phyloP scores from a whole-genome alignment of 2,888 invertebrate species.

The Muscina levida region DNA sequence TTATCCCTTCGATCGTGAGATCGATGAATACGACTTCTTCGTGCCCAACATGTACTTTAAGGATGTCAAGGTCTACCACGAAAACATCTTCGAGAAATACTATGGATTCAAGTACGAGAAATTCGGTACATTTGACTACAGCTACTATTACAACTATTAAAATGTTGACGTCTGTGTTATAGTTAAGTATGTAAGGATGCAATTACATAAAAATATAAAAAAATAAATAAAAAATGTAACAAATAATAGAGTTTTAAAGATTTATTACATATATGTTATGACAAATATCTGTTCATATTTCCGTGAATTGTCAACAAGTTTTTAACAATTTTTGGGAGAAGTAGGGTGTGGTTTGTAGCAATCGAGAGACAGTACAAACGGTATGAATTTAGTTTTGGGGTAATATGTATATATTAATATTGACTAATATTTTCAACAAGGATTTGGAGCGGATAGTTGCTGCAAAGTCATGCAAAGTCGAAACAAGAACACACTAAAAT shows the following conservation, averaged over 20 bases:
- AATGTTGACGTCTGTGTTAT: not conserved
- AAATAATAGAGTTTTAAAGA: not conserved
- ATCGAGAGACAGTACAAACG: too few species aligned
- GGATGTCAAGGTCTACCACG: constrained; percentile 80
- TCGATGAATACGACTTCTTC: constrained; percentile 81
- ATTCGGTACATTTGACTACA: constrained; percentile 56
- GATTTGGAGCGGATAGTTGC: too few species aligned
- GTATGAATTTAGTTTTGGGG: too few species aligned
- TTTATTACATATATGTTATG: constrained; percentile 28
- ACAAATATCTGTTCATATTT: too few species aligned
- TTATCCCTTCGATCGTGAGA: constrained; percentile 87
- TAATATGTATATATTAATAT: too few species aligned
- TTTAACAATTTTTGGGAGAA: too few species aligned
- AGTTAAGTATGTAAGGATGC: constrained; percentile 12
- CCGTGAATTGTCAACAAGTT: too few species aligned
- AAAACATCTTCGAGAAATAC: constrained; percentile 72
- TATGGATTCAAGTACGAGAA: constrained; percentile 67
- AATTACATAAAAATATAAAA: constrained; percentile 1
- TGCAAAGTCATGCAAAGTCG: too few species aligned
- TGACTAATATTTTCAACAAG: too few species aligned
- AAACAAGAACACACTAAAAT: too few species aligned
- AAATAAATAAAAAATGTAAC: constrained; percentile 9
- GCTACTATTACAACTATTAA: constrained; percentile 60
- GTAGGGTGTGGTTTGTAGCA: too few species aligned
- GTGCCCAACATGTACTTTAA: constrained; percentile 83